Conservation (phyloP, 2,888 invertebrate genomes). For the Heteromurus nitidus region DNA sequence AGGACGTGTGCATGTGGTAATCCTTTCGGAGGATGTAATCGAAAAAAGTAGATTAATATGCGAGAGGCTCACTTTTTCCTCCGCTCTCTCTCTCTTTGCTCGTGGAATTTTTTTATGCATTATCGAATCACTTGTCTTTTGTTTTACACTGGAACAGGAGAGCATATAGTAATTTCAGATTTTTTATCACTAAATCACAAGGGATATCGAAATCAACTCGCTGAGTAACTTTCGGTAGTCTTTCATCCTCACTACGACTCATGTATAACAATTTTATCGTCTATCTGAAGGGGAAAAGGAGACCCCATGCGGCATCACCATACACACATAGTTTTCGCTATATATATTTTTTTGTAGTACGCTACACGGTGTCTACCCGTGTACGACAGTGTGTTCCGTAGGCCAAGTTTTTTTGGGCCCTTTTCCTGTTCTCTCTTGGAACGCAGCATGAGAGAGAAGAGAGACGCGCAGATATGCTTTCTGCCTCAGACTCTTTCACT, state of each 20-base stretch:
- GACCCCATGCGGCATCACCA: background rate
- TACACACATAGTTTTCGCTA: background rate
- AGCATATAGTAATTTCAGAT: slow-evolving; percentile 44
- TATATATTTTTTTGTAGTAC: background rate
- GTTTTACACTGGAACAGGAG: slow-evolving; percentile 26
- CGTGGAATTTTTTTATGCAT: slow-evolving; percentile 30
- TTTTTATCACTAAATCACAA: slow-evolving; percentile 62
- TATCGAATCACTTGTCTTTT: slow-evolving; percentile 40
- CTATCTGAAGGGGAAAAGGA: background rate
- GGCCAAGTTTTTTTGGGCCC: slow-evolving; percentile 1
- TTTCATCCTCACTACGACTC: background rate
- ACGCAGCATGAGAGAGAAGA: no score
- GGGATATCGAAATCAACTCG: slow-evolving; percentile 59
- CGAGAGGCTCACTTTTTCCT: slow-evolving; percentile 31
- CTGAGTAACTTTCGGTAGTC: slow-evolving; percentile 41
- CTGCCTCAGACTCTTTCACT: background rate
- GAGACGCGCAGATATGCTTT: no score
- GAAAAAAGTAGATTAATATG: slow-evolving; percentile 63
- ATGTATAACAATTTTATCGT: slow-evolving; percentile 20
- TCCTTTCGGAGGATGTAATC: slow-evolving; percentile 54
- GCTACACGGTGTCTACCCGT: no score
- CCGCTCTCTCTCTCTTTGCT: background rate
- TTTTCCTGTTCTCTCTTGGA: background rate
- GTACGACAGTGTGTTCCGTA: background rate
- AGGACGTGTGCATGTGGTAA: slow-evolving; percentile 31